Conservation (phyloP, 2,888 invertebrate species). For the Cephus pulcher region DNA sequence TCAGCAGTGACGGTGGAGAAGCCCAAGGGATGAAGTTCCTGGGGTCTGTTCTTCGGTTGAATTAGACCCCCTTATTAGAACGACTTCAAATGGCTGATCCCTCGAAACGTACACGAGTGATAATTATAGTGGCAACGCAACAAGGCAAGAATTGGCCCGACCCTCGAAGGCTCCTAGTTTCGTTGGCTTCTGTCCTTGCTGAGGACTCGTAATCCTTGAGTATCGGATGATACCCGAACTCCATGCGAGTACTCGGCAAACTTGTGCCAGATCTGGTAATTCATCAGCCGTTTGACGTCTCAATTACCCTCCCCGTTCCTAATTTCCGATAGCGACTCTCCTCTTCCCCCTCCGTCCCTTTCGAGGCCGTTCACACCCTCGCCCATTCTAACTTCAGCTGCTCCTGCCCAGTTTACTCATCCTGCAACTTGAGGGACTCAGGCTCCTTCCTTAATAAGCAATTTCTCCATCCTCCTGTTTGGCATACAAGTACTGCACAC, state of each 20-base stretch:
- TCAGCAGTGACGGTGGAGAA: neutral
- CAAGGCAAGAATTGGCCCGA: neutral
- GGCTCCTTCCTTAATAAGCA: slow-evolving; percentile 38
- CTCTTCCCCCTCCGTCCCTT: slow-evolving; percentile 17
- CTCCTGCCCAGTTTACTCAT: slow-evolving; percentile 13
- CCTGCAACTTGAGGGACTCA: slow-evolving; percentile 23
- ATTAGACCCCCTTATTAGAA: neutral
- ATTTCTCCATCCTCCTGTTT: slow-evolving; percentile 29
- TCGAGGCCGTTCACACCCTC: neutral
- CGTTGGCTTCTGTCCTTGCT: neutral
- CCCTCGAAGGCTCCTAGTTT: too few relatives aligned
- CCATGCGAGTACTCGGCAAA: neutral
- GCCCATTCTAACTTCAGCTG: slow-evolving; percentile 11
- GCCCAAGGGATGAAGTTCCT: neutral
- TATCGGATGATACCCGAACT: neutral
- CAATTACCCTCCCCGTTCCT: slow-evolving; percentile 40
- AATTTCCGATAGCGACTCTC: slow-evolving; percentile 38
- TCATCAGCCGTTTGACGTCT: slow-evolving; percentile 46
- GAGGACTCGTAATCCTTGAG: neutral
- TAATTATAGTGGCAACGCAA: neutral
- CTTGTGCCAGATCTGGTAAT: slow-evolving; percentile 25
- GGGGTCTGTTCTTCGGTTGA: neutral
- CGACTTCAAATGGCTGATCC: neutral
- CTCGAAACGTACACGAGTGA: neutral
- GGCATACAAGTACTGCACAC: slow-evolving; percentile 15